These are phyloP conservation scores for Patella ulyssiponensis DNA, from an alignment of 2,888 invertebrate genomes.

Conservation along the genomic window DNA sequence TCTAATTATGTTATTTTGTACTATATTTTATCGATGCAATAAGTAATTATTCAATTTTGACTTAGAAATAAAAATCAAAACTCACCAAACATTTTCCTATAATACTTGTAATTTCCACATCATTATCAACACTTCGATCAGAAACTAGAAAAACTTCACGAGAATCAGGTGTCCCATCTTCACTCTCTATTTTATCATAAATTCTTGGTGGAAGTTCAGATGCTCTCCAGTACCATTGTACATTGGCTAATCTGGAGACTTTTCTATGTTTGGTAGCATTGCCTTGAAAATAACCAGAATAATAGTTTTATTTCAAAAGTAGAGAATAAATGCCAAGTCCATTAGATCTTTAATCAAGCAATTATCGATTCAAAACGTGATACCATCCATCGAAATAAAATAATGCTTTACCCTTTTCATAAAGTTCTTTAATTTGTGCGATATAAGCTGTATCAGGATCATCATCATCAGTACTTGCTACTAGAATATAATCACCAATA, in stretches of 20 bases:
- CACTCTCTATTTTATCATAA: slow-evolving; percentile 25
- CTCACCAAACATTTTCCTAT: slow-evolving; percentile 62
- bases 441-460: slow-evolving; percentile 50
- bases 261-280: slow-evolving; percentile 28
- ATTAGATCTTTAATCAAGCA: no score
- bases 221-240: slow-evolving; percentile 59
- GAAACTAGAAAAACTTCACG: slow-evolving; percentile 62
- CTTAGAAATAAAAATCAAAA: slow-evolving; percentile 14
- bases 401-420: slow-evolving; percentile 52
- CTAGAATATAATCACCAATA: slow-evolving; percentile 61
- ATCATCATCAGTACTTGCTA: slow-evolving; percentile 51
- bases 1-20: no score
- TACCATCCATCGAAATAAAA: neutral
- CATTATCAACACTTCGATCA: slow-evolving; percentile 46
- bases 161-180: slow-evolving; percentile 27
- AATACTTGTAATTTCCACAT: slow-evolving; percentile 60
- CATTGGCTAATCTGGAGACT: slow-evolving; percentile 43
- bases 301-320: no score
- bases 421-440: slow-evolving; percentile 58
- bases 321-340: no score
- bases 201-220: slow-evolving; percentile 41
- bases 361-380: neutral
- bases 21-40: no score
- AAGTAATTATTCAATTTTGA: neutral
- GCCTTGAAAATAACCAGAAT: slow-evolving; percentile 20